phyloP scores from a whole-genome alignment of 2,797 vertebrate species.

The Phoeniculus purpureus region DNA sequence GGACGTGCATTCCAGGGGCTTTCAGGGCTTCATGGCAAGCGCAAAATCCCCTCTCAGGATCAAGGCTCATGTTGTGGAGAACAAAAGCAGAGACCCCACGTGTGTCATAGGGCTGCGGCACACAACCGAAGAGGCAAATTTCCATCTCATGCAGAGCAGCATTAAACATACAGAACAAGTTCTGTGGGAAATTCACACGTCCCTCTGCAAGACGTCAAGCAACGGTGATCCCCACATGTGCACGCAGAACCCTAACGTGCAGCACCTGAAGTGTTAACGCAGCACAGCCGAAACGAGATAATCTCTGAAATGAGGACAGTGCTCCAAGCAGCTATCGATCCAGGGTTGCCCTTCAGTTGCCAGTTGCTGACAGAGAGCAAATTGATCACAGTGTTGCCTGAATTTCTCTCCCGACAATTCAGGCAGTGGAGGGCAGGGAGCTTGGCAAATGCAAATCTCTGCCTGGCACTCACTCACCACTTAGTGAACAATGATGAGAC shows the following conservation, averaged over 20 bases:
- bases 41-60: neutral
- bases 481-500: neutral
- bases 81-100: neutral
- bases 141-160: neutral
- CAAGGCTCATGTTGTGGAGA: neutral
- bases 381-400: neutral
- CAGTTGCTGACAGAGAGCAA: neutral
- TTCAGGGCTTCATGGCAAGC: neutral
- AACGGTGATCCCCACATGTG: neutral
- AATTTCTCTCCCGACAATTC: neutral
- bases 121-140: neutral
- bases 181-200: neutral
- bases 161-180: neutral
- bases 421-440: neutral
- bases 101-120: neutral
- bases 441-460: neutral
- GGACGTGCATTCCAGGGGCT: neutral
- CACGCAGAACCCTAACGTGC: neutral
- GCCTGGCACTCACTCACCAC: neutral
- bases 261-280: neutral
- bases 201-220: neutral
- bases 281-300: neutral
- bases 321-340: neutral
- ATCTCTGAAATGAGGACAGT: slow-evolving; percentile 17
- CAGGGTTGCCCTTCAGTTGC: slow-evolving; percentile 30